Evolutionary conservation across 2,888 invertebrate species (phyloP).

Genomic region (Lasioglossum malachurum): DNA sequence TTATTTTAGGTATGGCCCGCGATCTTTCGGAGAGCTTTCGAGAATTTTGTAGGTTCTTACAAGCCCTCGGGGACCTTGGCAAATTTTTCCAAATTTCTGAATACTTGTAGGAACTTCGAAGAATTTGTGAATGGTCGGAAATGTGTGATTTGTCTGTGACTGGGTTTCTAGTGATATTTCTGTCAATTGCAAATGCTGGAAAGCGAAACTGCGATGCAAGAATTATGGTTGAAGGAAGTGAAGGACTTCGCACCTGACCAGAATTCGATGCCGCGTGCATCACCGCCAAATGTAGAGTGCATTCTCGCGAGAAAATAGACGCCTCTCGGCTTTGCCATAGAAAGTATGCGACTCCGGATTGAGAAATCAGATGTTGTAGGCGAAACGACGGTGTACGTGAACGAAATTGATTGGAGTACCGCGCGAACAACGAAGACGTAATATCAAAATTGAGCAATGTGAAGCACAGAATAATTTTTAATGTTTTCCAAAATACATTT

Average conservation of each 20-base stretch:
- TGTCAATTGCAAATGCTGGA: conserved; percentile 17
- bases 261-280: conserved; percentile 36
- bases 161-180: background rate
- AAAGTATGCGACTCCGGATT: conserved; percentile 11
- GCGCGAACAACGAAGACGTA: background rate
- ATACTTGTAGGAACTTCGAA: background rate
- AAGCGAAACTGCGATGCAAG: conserved; percentile 9
- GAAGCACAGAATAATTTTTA: background rate
- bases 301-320: background rate
- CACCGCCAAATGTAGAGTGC: conserved; percentile 32
- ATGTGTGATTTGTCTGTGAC: too few species aligned
- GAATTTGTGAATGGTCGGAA: too few species aligned
- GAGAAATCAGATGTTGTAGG: background rate
- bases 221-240: background rate
- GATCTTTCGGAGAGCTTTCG: background rate
- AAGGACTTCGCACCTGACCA: conserved; percentile 23
- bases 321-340: conserved; percentile 13
- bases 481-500: background rate
- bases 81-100: background rate
- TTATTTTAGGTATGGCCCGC: background rate
- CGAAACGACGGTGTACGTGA: conserved; percentile 33
- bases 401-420: conserved; percentile 26
- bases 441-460: background rate
- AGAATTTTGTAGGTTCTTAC: background rate
- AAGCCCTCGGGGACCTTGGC: background rate